Evolutionary conservation across 2,797 vertebrate genomes (phyloP), one percentile per base, ranked within the genome.

Genomic region (Siniperca scherzeri): DNA sequence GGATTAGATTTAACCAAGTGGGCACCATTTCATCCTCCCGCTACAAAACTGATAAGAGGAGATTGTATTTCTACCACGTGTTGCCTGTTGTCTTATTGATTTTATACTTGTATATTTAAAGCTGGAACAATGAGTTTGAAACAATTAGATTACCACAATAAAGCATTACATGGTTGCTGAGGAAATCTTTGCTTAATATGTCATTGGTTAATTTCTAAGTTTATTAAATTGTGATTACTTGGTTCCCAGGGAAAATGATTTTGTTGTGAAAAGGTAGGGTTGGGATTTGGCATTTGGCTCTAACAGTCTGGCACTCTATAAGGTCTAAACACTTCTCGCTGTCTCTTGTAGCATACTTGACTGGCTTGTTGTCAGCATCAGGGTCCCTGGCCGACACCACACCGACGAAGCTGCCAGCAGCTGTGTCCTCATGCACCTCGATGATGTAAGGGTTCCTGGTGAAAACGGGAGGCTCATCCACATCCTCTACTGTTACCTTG

Each of bases 401-500:
- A 0, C 98, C 97, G 16, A 99, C 96, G 38, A 97, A 96, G 87
- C 95, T 99, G 57, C 98, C 98, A 25, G 97, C 96, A 2, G 96
- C 97, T 3, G 95, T 96, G 83, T 99, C 98, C 94, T 99, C 99
- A 33, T 98, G 97, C 74, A 99, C 98, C 78, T 99, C 97, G 81
- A 99, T 97, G 94, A 99, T 93, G 92, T 98, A 98, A 77, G 96
- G 96, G 42, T 94, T 91, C 83, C 96, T 95, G 78, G 90, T 96
- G 94, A 99, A 99, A 38, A 97, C 84, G 0, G 99, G 98, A 0
- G 99, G 95, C 87, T 99, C 99, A 0, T 99, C 98, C 86, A 95
- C 82, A 12, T 99, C 98, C 93, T 97, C 97, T 19, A 99, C 96
- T 5, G 96, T 96, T 55, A 99, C 96, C 93, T 97, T 97, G 81